Conservation (phyloP, 2,113 vertebrate species). For the Ranitomeya variabilis region DNA sequence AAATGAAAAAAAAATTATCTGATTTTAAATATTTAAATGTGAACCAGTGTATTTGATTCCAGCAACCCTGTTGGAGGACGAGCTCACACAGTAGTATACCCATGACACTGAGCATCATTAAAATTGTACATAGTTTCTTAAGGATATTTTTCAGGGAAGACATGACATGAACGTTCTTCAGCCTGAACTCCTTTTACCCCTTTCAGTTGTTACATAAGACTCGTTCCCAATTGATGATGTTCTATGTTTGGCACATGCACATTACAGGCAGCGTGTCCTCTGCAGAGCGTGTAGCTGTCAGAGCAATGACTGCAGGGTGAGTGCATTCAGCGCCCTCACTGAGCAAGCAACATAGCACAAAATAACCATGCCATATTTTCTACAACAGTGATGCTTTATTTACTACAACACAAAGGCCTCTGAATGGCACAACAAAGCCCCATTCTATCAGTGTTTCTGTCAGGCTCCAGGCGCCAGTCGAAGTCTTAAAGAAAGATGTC, state of each 20-base stretch:
- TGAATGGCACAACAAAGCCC: slow-evolving; percentile 2
- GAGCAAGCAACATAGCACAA: slow-evolving; percentile 5
- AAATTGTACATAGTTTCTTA: not conserved
- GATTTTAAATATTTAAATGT: no score
- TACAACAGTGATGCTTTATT: not conserved
- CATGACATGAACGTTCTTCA: not conserved
- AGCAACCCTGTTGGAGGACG: no score
- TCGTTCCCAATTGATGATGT: slow-evolving; percentile 58
- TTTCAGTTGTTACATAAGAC: slow-evolving; percentile 58
- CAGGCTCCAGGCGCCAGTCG: not conserved
- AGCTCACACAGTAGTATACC: no score
- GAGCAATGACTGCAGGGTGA: slow-evolving; percentile 29
- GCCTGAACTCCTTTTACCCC: not conserved
- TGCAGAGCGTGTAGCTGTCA: slow-evolving; percentile 52
- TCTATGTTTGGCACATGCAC: slow-evolving; percentile 16
- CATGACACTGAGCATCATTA: no score
- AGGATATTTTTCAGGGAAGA: not conserved
- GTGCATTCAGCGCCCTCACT: slow-evolving; percentile 14
- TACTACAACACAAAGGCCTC: slow-evolving; percentile 29
- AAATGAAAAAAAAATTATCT: no score
- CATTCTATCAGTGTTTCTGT: not conserved
- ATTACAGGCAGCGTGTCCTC: slow-evolving; percentile 41
- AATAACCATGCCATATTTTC: slow-evolving; percentile 1
- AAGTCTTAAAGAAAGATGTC: not conserved
- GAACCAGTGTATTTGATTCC: no score